Evolutionary conservation across 2,888 invertebrate genomes (phyloP).

Genomic region (Cacoxenus indagator): DNA sequence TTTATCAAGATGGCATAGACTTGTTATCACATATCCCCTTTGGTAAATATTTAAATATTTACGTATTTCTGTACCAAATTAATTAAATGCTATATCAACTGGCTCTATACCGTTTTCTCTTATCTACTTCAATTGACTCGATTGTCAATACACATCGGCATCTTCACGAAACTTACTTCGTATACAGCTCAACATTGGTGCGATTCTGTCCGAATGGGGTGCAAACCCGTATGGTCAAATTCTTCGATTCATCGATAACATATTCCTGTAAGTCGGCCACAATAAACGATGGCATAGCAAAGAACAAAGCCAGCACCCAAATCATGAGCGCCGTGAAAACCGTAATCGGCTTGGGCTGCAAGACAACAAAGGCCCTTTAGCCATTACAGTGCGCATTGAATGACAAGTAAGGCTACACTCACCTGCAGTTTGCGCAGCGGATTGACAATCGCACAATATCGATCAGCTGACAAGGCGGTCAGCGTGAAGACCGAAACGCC

Average conservation of each 20-base stretch:
- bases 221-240: conserved; percentile 79
- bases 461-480: conserved; percentile 90
- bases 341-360: conserved; percentile 78
- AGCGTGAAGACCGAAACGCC: conserved; percentile 95
- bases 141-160: background rate
- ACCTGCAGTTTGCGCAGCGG: conserved; percentile 85
- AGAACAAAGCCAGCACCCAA: conserved; percentile 79
- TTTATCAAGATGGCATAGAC: too few relatives aligned
- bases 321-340: conserved; percentile 82
- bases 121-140: too few relatives aligned
- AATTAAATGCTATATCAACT: too few relatives aligned
- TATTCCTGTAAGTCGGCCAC: conserved; percentile 77
- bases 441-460: conserved; percentile 94
- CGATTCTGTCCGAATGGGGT: conserved; percentile 77
- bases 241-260: conserved; percentile 69
- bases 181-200: conserved; percentile 71
- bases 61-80: too few relatives aligned
- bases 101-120: too few relatives aligned
- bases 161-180: conserved; percentile 72
- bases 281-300: conserved; percentile 81
- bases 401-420: conserved; percentile 39
- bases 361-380: background rate
- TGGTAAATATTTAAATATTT: too few relatives aligned
- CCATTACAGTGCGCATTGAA: too few relatives aligned
- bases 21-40: too few relatives aligned